Conservation (phyloP, 23 tunicate genomes). For the Oikopleura dioica region DNA sequence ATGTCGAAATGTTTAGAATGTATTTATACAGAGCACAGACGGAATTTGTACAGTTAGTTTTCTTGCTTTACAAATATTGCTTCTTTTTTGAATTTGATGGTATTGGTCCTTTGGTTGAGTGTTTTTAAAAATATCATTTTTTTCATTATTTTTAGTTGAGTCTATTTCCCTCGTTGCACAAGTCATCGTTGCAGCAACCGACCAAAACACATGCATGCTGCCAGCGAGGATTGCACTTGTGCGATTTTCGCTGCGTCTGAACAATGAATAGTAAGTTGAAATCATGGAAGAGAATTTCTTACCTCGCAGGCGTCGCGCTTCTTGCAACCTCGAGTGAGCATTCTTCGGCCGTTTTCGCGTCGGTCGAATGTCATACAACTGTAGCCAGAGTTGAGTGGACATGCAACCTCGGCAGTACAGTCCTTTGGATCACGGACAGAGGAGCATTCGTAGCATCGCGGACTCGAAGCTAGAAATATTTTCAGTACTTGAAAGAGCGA, state of each 20-base stretch:
- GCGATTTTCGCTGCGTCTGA: background rate
- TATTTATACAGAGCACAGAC: too few relatives aligned
- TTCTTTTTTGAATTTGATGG: too few relatives aligned
- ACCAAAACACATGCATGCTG: background rate
- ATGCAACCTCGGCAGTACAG: background rate
- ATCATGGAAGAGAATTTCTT: too few relatives aligned
- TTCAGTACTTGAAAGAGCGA: too few relatives aligned
- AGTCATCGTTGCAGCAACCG: background rate
- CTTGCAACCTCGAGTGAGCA: constrained; percentile 3
- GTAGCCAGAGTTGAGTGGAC: background rate
- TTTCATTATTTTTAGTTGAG: too few relatives aligned
- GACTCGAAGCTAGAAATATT: background rate
- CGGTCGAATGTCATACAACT: constrained; percentile 12
- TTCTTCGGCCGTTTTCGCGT: constrained; percentile 4
- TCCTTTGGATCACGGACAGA: background rate
- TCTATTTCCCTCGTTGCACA: constrained; percentile 11
- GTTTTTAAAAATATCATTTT: too few relatives aligned
- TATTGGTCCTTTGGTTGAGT: too few relatives aligned
- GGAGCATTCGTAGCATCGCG: background rate
- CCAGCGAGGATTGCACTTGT: background rate
- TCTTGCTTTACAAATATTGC: too few relatives aligned
- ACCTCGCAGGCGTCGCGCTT: constrained; percentile 11
- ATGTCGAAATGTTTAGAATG: too few relatives aligned
- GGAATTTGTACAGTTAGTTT: too few relatives aligned
- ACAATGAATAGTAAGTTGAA: too few relatives aligned